A percentile compares a stretch with the other conserved stretches of the same genome.
These are phyloP conservation scores for Notodonta ziczac DNA, from an alignment of 2,888 invertebrate species.

Conservation along the genomic window DNA sequence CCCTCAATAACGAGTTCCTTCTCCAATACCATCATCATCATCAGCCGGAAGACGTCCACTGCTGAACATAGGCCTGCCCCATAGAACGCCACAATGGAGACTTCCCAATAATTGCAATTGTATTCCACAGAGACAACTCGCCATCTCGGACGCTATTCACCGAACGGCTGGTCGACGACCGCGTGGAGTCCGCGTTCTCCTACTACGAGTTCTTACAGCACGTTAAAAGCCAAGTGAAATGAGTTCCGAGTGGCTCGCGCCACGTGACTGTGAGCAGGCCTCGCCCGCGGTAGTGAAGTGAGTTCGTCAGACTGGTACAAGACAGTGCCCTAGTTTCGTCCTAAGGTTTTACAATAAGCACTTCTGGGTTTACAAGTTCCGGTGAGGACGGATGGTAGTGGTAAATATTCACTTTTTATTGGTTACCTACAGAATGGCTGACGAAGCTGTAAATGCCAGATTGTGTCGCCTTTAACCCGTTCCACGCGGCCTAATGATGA, in stretches of 20 bases:
- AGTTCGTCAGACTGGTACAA: conserved; percentile 27
- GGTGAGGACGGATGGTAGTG: conserved; percentile 36
- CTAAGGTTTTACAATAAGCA: conserved; percentile 40
- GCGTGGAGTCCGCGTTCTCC: conserved; percentile 96
- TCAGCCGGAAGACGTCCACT: no score
- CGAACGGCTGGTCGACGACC: conserved; percentile 96
- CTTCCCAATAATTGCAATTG: neutral
- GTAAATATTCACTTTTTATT: conserved; percentile 3
- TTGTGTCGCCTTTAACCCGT: no score
- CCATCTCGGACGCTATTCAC: conserved; percentile 92
- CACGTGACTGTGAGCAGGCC: conserved; percentile 41
- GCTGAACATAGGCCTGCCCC: no score
- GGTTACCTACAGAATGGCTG: no score
- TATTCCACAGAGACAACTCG: conserved; percentile 93
- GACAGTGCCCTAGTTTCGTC: conserved; percentile 58
- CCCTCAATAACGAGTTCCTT: no score
- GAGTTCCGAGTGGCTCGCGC: conserved; percentile 59
- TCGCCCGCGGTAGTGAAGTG: conserved; percentile 30
- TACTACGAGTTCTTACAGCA: conserved; percentile 99
- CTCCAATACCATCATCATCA: no score
- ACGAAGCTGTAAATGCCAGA: no score
- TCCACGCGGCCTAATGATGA: no score
- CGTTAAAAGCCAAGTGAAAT: conserved; percentile 95
- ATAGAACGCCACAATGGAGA: neutral
- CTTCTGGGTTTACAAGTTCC: conserved; percentile 45